Conservation (phyloP, 2,113 vertebrate genomes). For the Uria aalge region DNA sequence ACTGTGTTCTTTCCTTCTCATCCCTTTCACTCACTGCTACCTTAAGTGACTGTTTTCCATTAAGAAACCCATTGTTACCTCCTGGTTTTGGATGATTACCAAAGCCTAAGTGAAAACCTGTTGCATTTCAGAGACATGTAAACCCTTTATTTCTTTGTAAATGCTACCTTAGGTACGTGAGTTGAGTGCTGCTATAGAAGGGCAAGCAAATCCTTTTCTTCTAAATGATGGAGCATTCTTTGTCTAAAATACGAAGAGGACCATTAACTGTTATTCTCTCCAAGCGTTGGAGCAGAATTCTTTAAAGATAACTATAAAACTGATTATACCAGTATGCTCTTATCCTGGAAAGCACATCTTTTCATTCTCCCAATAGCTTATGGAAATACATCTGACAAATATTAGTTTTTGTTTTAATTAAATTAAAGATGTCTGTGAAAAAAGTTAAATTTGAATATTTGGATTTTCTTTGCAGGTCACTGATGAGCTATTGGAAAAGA, state of each 20-base stretch:
- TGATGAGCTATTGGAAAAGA: conserved; percentile 93
- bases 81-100: neutral
- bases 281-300: neutral
- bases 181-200: neutral
- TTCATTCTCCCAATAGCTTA: neutral
- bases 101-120: neutral
- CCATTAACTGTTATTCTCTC: neutral
- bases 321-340: neutral
- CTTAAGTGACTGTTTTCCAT: neutral
- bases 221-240: neutral
- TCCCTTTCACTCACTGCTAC: neutral
- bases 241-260: neutral
- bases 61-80: neutral
- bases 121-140: neutral
- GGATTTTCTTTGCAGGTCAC: conserved; percentile 81
- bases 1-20: neutral
- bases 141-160: neutral
- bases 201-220: neutral
- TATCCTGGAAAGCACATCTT: neutral
- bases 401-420: neutral
- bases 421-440: neutral
- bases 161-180: neutral
- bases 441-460: neutral
- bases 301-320: neutral
- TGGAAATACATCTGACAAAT: neutral